Evolutionary conservation across 2,888 invertebrate genomes (phyloP), one percentile per base, ranked within the genome.

Genomic region (Caenorhabditis panamensis): DNA sequence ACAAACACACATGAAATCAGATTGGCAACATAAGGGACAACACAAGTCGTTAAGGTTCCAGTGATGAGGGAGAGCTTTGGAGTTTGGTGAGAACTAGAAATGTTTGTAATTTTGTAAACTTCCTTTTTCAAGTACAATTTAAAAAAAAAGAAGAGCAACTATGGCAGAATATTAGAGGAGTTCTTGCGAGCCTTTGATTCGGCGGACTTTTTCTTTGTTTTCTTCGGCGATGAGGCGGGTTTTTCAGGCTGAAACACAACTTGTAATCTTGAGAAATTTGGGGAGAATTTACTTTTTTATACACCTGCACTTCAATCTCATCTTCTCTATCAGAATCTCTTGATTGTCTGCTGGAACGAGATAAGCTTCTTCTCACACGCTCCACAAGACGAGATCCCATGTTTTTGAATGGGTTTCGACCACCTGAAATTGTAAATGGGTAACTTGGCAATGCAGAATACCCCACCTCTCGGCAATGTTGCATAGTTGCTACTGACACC

Each of bases 321-420:
- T 72, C 78, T 58, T 79, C 78, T 9, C 75, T 62, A n/a, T 83
- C 82, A 11, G 79, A 64, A 49, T 82, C 82, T 1, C 79, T 66
- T 49, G 79, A 81, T 31, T 76, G 79, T 16, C 86, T 37, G 37
- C 85, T 85, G 11, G 85, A 84, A 16, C 86, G 61, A 4, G 86
- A 86, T 13, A 89, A 61, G 64, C 87, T 87, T 53, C 89, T 73
- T 13, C 89, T 84, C 22, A 89, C 89, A 51, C 88, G 73, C 37
- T 89, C 89, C 28, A 89, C 89, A 11, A 89, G 47, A 11, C 86
- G 83, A 8, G 88, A 82, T 41, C 90, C 89, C 89, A 89, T 89
- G 63, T 86, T 87, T 68, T 86, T 86, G 79, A 86, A 86, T 36
- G 86, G 86, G 51, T 86, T n/a, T n/a, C n/a, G n/a, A n/a, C n/a